phyloP scores from a whole-genome alignment of 2,113 vertebrate genomes.

The Vulpes lagopus region DNA sequence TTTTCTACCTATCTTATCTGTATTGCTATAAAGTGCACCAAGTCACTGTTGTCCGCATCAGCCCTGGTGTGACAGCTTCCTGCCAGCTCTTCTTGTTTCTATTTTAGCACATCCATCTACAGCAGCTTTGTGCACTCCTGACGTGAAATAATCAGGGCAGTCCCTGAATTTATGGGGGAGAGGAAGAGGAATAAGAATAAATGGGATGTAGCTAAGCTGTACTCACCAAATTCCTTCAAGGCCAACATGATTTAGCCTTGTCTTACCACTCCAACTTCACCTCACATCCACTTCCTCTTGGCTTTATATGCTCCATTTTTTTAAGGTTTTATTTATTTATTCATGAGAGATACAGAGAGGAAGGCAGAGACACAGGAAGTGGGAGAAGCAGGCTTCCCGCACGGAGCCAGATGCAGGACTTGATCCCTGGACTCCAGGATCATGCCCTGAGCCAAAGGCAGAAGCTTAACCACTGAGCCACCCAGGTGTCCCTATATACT shows the following conservation, averaged over 20 bases:
- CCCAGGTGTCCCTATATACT: too few relatives aligned
- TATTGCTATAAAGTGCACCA: not conserved
- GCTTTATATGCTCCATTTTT: not conserved
- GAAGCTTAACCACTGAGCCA: too few relatives aligned
- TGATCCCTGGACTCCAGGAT: too few relatives aligned
- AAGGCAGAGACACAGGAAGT: too few relatives aligned
- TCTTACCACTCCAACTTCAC: not conserved
- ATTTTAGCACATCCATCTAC: not conserved
- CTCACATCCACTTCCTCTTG: not conserved
- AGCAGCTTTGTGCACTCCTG: not conserved
- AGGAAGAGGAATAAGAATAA: not conserved
- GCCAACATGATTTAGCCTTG: not conserved
- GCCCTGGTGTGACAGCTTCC: not conserved
- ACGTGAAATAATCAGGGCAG: not conserved
- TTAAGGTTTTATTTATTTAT: too few relatives aligned
- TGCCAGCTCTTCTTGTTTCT: not conserved
- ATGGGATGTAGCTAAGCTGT: not conserved
- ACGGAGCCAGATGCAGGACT: too few relatives aligned
- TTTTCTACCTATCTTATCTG: not conserved
- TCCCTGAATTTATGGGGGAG: not conserved
- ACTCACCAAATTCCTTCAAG: not conserved
- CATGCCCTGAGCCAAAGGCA: too few relatives aligned
- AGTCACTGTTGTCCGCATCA: not conserved
- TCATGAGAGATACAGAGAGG: too few relatives aligned
- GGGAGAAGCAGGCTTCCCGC: too few relatives aligned